Conservation (phyloP, 1,140 invertebrate genomes). For the Proales similis region DNA sequence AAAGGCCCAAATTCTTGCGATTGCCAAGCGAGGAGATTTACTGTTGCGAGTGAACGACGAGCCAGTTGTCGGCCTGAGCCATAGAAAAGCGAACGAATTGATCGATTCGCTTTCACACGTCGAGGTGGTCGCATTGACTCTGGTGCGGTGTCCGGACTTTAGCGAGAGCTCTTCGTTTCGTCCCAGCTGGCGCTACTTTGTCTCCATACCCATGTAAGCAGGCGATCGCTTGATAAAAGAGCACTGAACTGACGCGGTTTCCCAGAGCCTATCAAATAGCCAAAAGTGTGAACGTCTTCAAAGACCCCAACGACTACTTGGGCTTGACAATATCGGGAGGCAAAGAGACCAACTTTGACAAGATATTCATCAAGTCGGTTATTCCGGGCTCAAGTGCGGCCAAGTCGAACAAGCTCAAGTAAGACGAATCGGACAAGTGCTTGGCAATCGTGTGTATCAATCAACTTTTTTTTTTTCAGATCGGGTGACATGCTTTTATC, state of each 20-base stretch:
- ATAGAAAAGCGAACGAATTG: slow-evolving; percentile 54
- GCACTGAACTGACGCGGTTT: no score
- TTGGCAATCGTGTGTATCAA: background rate
- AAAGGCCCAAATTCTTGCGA: background rate
- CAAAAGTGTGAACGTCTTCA: slow-evolving; percentile 53
- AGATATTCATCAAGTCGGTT: slow-evolving; percentile 56
- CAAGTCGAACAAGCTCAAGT: slow-evolving; percentile 54
- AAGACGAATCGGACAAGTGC: slow-evolving; percentile 34
- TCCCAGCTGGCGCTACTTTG: slow-evolving; percentile 57
- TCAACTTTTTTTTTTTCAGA: slow-evolving; percentile 42
- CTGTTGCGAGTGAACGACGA: slow-evolving; percentile 54
- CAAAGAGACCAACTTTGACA: slow-evolving; percentile 50
- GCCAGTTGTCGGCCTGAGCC: slow-evolving; percentile 53
- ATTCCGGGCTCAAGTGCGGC: slow-evolving; percentile 55
- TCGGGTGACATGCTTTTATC: slow-evolving; percentile 57
- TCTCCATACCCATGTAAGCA: slow-evolving; percentile 26
- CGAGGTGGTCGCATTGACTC: slow-evolving; percentile 48
- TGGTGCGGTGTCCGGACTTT: slow-evolving; percentile 54
- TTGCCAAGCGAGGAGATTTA: slow-evolving; percentile 56
- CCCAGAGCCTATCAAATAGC: slow-evolving; percentile 53
- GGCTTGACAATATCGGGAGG: slow-evolving; percentile 58
- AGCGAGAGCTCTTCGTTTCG: slow-evolving; percentile 53
- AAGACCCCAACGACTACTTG: slow-evolving; percentile 49
- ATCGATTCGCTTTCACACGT: slow-evolving; percentile 52
- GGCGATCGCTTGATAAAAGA: no score